Evolutionary conservation across 2,797 vertebrate species (phyloP).

Genomic region (Uromys caudimaculatus): DNA sequence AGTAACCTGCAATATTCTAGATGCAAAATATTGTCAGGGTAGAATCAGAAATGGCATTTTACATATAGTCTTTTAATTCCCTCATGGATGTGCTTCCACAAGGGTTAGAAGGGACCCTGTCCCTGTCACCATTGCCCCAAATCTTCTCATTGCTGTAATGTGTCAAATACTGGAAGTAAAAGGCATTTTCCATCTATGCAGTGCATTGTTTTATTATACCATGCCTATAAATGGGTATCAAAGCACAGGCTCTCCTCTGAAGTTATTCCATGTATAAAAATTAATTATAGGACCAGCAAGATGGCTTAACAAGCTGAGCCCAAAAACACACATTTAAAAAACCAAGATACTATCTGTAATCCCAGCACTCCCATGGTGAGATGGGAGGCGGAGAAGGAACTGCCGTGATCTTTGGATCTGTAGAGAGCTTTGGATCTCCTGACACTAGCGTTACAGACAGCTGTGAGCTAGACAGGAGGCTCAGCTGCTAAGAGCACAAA

Average conservation of each 20-base stretch:
- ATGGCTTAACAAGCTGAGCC: not conserved
- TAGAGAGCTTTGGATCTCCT: not conserved
- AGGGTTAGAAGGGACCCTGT: not conserved
- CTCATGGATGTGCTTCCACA: not conserved
- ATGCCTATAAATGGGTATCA: not conserved
- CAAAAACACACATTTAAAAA: not conserved
- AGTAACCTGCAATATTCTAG: constrained; percentile 54
- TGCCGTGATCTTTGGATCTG: not conserved
- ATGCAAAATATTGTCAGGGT: constrained; percentile 54
- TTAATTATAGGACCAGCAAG: not conserved
- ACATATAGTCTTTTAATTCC: not conserved
- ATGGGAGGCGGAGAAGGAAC: not conserved
- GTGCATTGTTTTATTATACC: not conserved
- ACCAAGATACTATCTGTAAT: not conserved
- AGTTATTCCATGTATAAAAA: constrained; percentile 42
- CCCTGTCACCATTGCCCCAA: not conserved
- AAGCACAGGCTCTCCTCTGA: constrained; percentile 15
- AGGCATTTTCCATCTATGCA: not conserved
- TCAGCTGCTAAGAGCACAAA: not conserved
- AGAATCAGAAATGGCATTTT: constrained; percentile 35
- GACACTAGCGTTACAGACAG: not conserved
- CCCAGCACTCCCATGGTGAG: not conserved
- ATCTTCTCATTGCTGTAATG: not conserved
- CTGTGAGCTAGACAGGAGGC: not conserved
- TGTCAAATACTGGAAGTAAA: constrained; percentile 12